A percentile compares a stretch with the other conserved stretches of the same genome.
Evolutionary conservation across 92 coral and sea anemone genomes (phyloP).

Genomic region (Metridium senile): DNA sequence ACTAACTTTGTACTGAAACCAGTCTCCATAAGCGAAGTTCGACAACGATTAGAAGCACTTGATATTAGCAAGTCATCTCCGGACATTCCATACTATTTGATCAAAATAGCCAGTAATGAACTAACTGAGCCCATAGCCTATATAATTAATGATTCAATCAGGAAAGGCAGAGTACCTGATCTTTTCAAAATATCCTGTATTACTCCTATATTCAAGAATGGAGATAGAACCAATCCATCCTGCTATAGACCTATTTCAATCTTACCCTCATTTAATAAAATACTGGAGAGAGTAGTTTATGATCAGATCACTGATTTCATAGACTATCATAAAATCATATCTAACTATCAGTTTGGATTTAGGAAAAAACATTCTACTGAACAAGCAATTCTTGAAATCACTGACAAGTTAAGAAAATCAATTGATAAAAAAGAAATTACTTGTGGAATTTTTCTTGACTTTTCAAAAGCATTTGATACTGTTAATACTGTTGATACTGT

Average conservation of each 20-base stretch:
- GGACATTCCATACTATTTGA: constrained; percentile 25
- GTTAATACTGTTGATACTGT: no score
- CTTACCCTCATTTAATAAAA: constrained; percentile 39
- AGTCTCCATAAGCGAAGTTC: constrained; percentile 43
- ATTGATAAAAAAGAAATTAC: constrained; percentile 48
- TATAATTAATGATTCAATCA: constrained; percentile 56
- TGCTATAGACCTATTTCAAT: constrained; percentile 63
- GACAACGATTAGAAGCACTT: constrained; percentile 27
- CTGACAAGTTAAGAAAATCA: constrained; percentile 41
- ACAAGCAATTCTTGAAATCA: constrained; percentile 46
- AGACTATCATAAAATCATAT: constrained; percentile 40
- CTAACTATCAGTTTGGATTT: constrained; percentile 59
- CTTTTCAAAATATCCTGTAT: constrained; percentile 55
- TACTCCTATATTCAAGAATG: constrained; percentile 54
- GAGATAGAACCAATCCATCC: constrained; percentile 42
- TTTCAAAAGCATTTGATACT: constrained; percentile 67
- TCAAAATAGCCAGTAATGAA: constrained; percentile 37
- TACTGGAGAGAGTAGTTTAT: constrained; percentile 49
- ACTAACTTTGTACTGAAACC: constrained; percentile 48
- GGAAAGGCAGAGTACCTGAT: constrained; percentile 57
- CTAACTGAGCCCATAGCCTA: constrained; percentile 46
- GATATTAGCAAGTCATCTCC: constrained; percentile 37
- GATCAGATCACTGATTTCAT: constrained; percentile 27
- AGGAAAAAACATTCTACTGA: constrained; percentile 49
- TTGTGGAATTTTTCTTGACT: constrained; percentile 64